phyloP scores from a whole-genome alignment of 2,888 invertebrate genomes.

The Netelia virgata region DNA sequence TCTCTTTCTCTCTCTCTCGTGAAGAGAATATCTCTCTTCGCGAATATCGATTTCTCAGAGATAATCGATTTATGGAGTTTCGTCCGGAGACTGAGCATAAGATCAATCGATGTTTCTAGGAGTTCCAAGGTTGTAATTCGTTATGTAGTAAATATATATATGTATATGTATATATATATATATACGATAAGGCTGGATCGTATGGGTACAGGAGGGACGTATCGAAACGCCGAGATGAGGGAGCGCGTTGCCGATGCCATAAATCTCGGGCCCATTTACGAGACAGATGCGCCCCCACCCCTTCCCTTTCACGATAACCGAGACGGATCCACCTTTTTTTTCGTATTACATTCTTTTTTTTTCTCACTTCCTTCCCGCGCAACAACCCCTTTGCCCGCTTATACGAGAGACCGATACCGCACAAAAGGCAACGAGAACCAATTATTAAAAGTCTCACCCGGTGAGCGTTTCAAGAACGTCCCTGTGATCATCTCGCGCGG shows the following conservation, averaged over 20 bases:
- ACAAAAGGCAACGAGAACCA: constrained; percentile 51
- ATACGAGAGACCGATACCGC: constrained; percentile 28
- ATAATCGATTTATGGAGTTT: constrained; percentile 42
- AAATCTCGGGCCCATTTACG: constrained; percentile 82
- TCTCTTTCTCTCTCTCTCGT: too few species aligned
- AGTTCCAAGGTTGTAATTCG: constrained; percentile 24
- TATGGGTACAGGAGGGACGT: not conserved
- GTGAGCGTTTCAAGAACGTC: constrained; percentile 17
- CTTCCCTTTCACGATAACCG: constrained; percentile 73
- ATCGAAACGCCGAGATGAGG: constrained; percentile 77
- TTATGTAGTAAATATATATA: constrained; percentile 3
- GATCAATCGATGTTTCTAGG: constrained; percentile 22
- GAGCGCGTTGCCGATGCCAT: constrained; percentile 79
- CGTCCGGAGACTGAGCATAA: constrained; percentile 19
- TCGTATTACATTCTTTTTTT: not conserved
- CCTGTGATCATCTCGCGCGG: not conserved
- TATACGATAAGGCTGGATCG: not conserved
- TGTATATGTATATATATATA: too few species aligned
- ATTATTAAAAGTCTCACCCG: constrained; percentile 50
- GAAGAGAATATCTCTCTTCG: not conserved
- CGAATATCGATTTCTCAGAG: constrained; percentile 43
- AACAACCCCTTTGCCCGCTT: constrained; percentile 39
- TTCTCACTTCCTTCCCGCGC: constrained; percentile 4
- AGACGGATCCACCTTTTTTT: constrained; percentile 68
- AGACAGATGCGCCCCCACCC: constrained; percentile 81